Conservation (phyloP, 2,113 vertebrate species). For the Xenotilapia caudafasciata region DNA sequence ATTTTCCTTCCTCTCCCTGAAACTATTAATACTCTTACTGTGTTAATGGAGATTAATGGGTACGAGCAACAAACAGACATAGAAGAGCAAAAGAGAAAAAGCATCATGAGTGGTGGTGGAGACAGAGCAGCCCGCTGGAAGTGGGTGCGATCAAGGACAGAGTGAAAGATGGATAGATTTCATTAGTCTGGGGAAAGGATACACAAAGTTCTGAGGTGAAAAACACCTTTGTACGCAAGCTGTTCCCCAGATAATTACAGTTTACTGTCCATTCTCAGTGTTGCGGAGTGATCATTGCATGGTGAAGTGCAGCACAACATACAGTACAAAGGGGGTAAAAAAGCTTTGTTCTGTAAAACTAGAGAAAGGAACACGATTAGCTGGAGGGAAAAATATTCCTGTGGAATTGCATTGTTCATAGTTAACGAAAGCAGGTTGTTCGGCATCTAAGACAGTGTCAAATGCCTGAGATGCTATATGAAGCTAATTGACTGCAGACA, state of each 20-base stretch:
- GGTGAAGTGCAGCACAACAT: neutral
- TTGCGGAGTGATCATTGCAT: neutral
- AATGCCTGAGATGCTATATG: neutral
- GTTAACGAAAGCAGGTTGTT: neutral
- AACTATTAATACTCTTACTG: slow-evolving; percentile 61
- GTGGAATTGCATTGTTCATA: neutral
- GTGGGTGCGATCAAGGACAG: slow-evolving; percentile 29
- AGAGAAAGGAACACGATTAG: neutral
- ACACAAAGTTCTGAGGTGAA: slow-evolving; percentile 32
- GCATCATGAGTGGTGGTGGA: neutral
- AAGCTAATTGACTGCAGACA: neutral
- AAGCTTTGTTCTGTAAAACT: neutral
- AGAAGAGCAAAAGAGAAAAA: slow-evolving; percentile 8
- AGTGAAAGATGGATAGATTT: slow-evolving; percentile 64
- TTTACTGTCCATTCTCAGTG: neutral
- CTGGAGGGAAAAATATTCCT: neutral
- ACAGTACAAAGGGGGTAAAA: neutral
- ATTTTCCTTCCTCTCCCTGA: slow-evolving; percentile 36
- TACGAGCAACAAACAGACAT: slow-evolving; percentile 28
- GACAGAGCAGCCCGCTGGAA: neutral
- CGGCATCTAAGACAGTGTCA: neutral
- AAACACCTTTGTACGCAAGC: slow-evolving; percentile 37
- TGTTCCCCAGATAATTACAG: slow-evolving; percentile 37
- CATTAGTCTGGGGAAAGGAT: slow-evolving; percentile 34
- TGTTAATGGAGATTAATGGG: slow-evolving; percentile 70